Percentiles rank a stretch among this genome's conserved stretches.
Evolutionary conservation across 2,113 vertebrate species (phyloP).

Genomic region (Sisor rabdophorus): DNA sequence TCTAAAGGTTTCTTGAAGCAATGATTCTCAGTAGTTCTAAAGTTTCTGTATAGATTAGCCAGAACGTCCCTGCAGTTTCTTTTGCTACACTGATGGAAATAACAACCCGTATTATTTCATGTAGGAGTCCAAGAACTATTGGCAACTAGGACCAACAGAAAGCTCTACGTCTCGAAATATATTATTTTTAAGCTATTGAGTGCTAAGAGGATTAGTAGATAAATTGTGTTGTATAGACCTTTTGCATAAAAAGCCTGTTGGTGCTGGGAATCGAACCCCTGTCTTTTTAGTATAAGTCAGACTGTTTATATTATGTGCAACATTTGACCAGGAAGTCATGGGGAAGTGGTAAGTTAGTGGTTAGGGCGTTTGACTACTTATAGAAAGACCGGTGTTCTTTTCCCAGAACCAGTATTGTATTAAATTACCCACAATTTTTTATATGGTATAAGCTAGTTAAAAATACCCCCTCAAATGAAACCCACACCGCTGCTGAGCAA

Average conservation of each 20-base stretch:
- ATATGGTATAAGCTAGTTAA: not conserved
- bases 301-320: too few species aligned
- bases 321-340: too few species aligned
- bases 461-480: not conserved
- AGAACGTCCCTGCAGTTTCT: not conserved
- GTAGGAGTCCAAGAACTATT: not conserved
- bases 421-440: not conserved
- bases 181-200: not conserved
- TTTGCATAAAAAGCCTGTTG: too few species aligned
- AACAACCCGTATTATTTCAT: not conserved
- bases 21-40: not conserved
- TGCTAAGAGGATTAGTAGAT: not conserved
- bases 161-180: not conserved
- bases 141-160: not conserved
- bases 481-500: not conserved
- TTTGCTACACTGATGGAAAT: not conserved
- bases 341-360: too few species aligned
- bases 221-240: not conserved
- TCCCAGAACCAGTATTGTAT: too few species aligned
- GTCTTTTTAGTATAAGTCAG: too few species aligned
- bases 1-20: not conserved
- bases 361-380: too few species aligned
- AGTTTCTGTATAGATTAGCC: not conserved
- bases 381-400: too few species aligned
- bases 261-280: too few species aligned